Base-by-base conservation (phyloP, 1,140 invertebrate species). In the Tetranychus urticae region DNA sequence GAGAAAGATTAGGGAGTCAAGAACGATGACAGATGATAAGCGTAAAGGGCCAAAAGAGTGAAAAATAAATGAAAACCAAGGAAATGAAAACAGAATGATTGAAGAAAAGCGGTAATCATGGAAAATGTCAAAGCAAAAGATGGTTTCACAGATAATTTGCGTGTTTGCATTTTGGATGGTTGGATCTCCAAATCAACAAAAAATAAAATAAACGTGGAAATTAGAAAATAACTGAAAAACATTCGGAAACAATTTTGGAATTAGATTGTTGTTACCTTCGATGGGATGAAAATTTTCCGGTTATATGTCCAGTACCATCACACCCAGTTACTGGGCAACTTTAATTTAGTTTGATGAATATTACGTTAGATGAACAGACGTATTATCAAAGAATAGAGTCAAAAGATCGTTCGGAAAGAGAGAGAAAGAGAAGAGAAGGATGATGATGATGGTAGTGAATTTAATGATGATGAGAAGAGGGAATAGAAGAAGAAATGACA, bases 261-360 rank as follows among this genome's bases (percentile, higher is more conserved):
- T 23, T 23, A 23, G 23, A 23, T 23, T 23, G 23, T 23, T 23
- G 23, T 23, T 65, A 66, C 65, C 65, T 74, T 62, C 73, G 67
- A 64, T 75, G 74, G 10, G 72, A 72, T n/a, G 71, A 66, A 64
- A 74, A 75, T 67, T 74, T 75, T 60, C 73, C 73, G 48, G 74
- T 73, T 54, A 75, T 68, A 68, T 75, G 74, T 57, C 74, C 74
- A 39, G 70, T 69, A 36, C 74, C 74, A 66, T 75, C 73, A 67
- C 74, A 75, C 48, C 73, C 73, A 59, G 70, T 69, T 13, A 73
- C 73, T n/a, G 73, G 73, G 63, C 74, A 75, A 59, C 66, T 66
- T 31, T n/a, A n/a, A n/a, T 14, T 47, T 47, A n/a, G 13, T 47
- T 47, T 47, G 46, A 47, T 47, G 46, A 23, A 23, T 23, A 23